Evolutionary conservation across 2,888 invertebrate species (phyloP).

Genomic region (Sarcophaga carnaria): DNA sequence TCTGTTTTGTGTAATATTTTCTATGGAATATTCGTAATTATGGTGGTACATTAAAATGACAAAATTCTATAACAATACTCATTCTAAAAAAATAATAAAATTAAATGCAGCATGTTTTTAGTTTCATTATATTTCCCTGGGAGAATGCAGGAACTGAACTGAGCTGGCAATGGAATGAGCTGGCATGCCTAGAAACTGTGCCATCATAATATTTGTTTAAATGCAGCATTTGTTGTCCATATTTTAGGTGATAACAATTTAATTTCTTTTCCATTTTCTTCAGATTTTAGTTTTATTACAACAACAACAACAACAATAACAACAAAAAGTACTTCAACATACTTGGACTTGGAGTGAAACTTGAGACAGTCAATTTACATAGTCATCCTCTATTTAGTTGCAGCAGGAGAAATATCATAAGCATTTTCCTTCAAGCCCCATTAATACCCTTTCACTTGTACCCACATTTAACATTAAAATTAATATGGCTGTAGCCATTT

Average conservation of each 20-base stretch:
- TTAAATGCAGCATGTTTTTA: not conserved
- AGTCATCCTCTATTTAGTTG: not conserved
- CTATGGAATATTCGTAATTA: not conserved
- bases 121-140: not conserved
- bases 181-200: not conserved
- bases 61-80: slow-evolving; percentile 18
- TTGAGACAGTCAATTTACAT: too few relatives aligned
- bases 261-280: not conserved
- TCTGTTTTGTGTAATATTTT: not conserved
- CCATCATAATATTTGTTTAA: not conserved
- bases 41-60: not conserved
- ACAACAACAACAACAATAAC: not conserved
- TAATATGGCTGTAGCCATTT: slow-evolving; percentile 7
- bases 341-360: too few relatives aligned
- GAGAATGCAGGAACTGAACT: too few relatives aligned
- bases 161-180: too few relatives aligned
- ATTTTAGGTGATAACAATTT: slow-evolving; percentile 33
- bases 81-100: not conserved
- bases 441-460: not conserved
- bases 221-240: slow-evolving; percentile 13
- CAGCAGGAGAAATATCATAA: not conserved
- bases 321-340: not conserved
- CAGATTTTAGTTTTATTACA: not conserved
- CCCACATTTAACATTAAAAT: slow-evolving; percentile 22
- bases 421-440: not conserved